Percentiles rank a stretch among this genome's conserved stretches.
Evolutionary conservation across 1,140 invertebrate genomes (phyloP).

Genomic region (Brachionus rubens): DNA sequence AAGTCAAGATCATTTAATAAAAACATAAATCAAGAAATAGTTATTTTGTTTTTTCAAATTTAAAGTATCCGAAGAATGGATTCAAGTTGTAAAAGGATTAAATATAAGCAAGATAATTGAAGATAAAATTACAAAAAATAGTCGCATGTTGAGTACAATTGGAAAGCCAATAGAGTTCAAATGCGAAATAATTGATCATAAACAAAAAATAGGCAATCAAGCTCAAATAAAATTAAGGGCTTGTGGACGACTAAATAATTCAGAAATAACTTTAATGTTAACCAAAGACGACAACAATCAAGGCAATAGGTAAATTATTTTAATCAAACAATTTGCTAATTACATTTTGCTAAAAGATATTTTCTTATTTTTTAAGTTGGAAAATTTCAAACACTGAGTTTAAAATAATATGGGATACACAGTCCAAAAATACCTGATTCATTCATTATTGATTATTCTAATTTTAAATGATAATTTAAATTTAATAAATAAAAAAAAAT

Average conservation of each 20-base stretch:
- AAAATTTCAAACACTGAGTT: not conserved
- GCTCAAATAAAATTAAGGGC: not conserved
- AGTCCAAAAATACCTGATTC: not conserved
- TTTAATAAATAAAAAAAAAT: not conserved
- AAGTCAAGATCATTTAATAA: not conserved
- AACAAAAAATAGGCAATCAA: not conserved
- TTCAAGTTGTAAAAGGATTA: not conserved
- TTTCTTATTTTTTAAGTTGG: slow-evolving; percentile 10
- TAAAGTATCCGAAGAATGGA: not conserved
- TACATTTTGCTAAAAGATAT: too few relatives aligned
- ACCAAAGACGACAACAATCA: not conserved
- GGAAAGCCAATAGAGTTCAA: not conserved
- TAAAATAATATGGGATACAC: slow-evolving; percentile 9
- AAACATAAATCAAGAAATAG: not conserved
- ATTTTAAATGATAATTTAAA: not conserved
- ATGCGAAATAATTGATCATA: not conserved
- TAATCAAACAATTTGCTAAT: too few relatives aligned
- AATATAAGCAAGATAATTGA: slow-evolving; percentile 4
- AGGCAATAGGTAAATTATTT: not conserved
- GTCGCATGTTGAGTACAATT: slow-evolving; percentile 5
- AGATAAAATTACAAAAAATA: slow-evolving; percentile 4
- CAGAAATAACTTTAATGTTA: not conserved
- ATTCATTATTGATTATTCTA: not conserved
- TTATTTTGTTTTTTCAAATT: not conserved
- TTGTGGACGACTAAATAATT: slow-evolving; percentile 1